Percentiles rank a stretch among this genome's conserved stretches.
phyloP scores from a whole-genome alignment of 2,888 invertebrate species.

The Heliconius erato region DNA sequence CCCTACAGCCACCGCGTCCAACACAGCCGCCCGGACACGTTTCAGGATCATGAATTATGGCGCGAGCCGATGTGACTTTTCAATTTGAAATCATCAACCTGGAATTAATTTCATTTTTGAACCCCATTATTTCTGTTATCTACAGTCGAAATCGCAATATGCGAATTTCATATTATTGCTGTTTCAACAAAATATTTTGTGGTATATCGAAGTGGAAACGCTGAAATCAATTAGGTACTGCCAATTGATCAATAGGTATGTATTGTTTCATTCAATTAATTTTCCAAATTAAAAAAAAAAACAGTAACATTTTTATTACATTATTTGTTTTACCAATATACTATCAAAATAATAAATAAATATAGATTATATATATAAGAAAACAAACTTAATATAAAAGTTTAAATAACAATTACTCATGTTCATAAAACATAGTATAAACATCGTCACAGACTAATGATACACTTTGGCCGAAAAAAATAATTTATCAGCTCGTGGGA shows the following conservation, averaged over 20 bases:
- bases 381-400: constrained; percentile 11
- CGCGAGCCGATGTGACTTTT: constrained; percentile 86
- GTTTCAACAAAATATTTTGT: constrained; percentile 80
- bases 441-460: constrained; percentile 42
- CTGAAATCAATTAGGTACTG: constrained; percentile 41
- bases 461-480: constrained; percentile 37
- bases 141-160: constrained; percentile 83
- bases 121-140: constrained; percentile 86
- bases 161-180: constrained; percentile 82
- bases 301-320: neutral
- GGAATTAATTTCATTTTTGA: constrained; percentile 87
- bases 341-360: neutral
- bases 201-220: constrained; percentile 55
- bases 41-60: constrained; percentile 86
- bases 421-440: constrained; percentile 36
- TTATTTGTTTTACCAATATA: too few species aligned
- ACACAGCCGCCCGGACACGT: constrained; percentile 84
- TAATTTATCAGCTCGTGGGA: constrained; percentile 43
- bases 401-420: constrained; percentile 41
- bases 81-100: constrained; percentile 87
- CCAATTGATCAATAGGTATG: constrained; percentile 38
- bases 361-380: constrained; percentile 1
- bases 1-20: constrained; percentile 74
- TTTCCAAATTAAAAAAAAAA: neutral
- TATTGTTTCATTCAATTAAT: constrained; percentile 10